Evolutionary conservation across 2,113 vertebrate genomes (phyloP), one percentile per base, ranked within the genome.

Genomic region (Formicarius rufipectus): DNA sequence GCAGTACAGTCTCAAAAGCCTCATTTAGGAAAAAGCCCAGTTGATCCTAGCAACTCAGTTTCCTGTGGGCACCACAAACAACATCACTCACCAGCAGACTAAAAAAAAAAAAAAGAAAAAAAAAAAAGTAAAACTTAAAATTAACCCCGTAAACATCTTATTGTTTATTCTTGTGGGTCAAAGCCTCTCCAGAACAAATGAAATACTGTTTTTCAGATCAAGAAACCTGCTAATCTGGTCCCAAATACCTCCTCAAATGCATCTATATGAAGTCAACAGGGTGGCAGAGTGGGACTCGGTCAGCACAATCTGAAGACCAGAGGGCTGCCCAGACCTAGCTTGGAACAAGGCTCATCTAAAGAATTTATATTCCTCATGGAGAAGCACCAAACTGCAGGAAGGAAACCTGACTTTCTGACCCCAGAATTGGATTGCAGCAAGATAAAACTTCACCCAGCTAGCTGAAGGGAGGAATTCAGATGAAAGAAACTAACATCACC

Each of bases 381-480:
- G 37, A 15, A 79, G 16, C 45, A 83, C 9, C n/a, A 71, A n/a
- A 33, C 23, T 35, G 30, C 74, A 79, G 67, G 50, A 91, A 88
- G 39, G 62, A 87, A 90, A 73, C 16, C 31, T 66, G 66, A 76
- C 49, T 79, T 62, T 73, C n/a, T 69, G 33, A 94, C n/a, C 53
- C 62, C 78, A 49, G 49, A 71, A 64, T 27, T 16, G 49, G 58
- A 73, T 0, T 37, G 53, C 53, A 79, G 45, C 31, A 53, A 72
- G 49, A 37, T 31, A 84, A 71, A 63, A 47, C 7, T 64, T 24
- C 59, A 63, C 13, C 14, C 13, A 2, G 39, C 33, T 18, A 75
- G 60, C 11, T 45, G 31, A 50, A 5, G 5, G 89, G 20, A 52
- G 12, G 20, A 59, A 18, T 0, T 25, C 45, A 52, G 59, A 50